Evolutionary conservation across 2,888 invertebrate species (phyloP).

Genomic region (Tuberolachnus salignus): DNA sequence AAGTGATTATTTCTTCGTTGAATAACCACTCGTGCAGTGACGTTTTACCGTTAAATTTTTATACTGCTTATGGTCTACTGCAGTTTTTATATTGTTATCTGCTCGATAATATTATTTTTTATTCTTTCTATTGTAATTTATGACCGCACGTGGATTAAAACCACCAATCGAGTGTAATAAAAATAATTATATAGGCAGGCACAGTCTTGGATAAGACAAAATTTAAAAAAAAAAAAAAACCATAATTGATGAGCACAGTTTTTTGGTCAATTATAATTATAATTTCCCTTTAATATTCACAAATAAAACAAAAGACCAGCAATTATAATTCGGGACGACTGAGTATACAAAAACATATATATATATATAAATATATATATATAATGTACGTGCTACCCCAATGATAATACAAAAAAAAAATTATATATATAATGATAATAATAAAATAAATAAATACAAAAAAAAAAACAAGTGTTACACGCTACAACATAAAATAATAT

Average conservation of each 20-base stretch:
- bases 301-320: constrained; percentile 32
- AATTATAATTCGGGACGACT: constrained; percentile 42
- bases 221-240: constrained; percentile 4
- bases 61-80: too few relatives aligned
- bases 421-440: constrained; percentile 30
- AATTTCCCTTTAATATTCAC: constrained; percentile 43
- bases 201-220: constrained; percentile 7
- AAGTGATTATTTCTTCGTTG: too few relatives aligned
- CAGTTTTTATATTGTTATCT: too few relatives aligned
- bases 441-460: constrained; percentile 21
- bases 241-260: constrained; percentile 35
- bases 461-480: constrained; percentile 44
- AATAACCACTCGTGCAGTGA: too few relatives aligned
- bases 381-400: constrained; percentile 53
- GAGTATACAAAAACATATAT: constrained; percentile 41
- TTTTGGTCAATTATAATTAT: constrained; percentile 35
- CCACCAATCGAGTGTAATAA: constrained; percentile 21
- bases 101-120: too few relatives aligned
- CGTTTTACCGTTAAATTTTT: too few relatives aligned
- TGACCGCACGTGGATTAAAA: constrained; percentile 22
- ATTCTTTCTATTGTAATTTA: too few relatives aligned
- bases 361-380: too few relatives aligned
- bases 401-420: constrained; percentile 12
- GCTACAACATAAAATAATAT: constrained; percentile 49
- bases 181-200: not conserved